phyloP scores from a whole-genome alignment of 1,140 invertebrate genomes.

The Bombus confusus region DNA sequence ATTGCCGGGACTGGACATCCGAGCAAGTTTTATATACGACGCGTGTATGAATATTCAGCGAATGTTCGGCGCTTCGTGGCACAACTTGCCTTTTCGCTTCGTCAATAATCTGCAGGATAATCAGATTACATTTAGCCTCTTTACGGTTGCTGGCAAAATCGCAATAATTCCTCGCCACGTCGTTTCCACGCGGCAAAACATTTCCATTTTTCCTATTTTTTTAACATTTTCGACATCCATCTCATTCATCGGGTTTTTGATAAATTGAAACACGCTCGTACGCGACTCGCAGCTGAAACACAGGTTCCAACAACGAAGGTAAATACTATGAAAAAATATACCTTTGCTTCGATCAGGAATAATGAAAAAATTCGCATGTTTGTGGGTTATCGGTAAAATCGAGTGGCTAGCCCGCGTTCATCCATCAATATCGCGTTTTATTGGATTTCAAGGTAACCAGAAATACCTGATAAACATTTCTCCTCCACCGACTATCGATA shows the following conservation, averaged over 20 bases:
- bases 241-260: too few relatives aligned
- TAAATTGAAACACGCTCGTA: conserved; percentile 1
- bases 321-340: conserved; percentile 3
- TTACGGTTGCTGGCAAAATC: not conserved
- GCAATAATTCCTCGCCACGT: not conserved
- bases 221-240: not conserved
- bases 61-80: not conserved
- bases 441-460: not conserved
- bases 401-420: not conserved
- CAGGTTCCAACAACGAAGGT: not conserved
- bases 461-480: not conserved
- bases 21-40: conserved; percentile 24
- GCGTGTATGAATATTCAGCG: conserved; percentile 17
- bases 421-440: not conserved
- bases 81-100: not conserved
- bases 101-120: not conserved
- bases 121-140: conserved; percentile 3
- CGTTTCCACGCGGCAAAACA: not conserved
- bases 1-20: not conserved
- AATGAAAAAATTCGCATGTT: conserved; percentile 16
- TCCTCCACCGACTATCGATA: not conserved
- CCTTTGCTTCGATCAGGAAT: not conserved
- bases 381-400: conserved; percentile 5
- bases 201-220: too few relatives aligned
- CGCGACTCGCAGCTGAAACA: not conserved